Evolutionary conservation across 1,140 invertebrate species (phyloP), one percentile per base, ranked within the genome.

Genomic region (Orius insidiosus): DNA sequence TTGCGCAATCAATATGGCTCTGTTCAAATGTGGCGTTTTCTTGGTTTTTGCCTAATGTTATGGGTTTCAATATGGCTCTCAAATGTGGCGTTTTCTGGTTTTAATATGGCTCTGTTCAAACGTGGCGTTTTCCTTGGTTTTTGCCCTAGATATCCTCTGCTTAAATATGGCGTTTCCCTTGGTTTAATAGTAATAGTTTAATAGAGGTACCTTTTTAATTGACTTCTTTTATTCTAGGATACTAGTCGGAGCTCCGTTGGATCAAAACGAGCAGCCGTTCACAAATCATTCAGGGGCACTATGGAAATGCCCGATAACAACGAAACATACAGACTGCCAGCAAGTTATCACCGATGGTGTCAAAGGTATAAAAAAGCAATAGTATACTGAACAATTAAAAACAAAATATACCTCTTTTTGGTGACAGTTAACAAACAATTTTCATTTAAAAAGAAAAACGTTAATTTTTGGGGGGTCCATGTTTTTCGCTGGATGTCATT

Each of bases 171-270:
- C n/a, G n/a, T n/a, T n/a, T n/a, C n/a, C n/a, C n/a, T n/a, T n/a
- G n/a, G n/a, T n/a, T n/a, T n/a, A n/a, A n/a, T n/a, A n/a, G n/a
- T n/a, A n/a, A n/a, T n/a, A n/a, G n/a, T n/a, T 31, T 44, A 6
- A 30, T 6, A 13, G 14, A n/a, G 24, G 10, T 6, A 15, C 11
- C 16, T 6, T 15, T 10, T 3, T 36, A 7, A 32, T 30, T n/a
- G n/a, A n/a, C n/a, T 7, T 47, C 33, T 24, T 46, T 35, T 43
- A 19, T 69, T 74, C 7, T 66, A 95, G 90, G 76, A 68, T 96
- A 51, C 64, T 96, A 45, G 83, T 95, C 1, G 92, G 92, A 19
- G 90, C 92, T 31, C 92, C 92, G 3, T 62, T 84, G 52, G 87
- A 78, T 48, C 71, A 87, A 55, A 92, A 92, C 62, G 61, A 71